Conservation (phyloP, 2,797 vertebrate species). For the Tachyglossus aculeatus region DNA sequence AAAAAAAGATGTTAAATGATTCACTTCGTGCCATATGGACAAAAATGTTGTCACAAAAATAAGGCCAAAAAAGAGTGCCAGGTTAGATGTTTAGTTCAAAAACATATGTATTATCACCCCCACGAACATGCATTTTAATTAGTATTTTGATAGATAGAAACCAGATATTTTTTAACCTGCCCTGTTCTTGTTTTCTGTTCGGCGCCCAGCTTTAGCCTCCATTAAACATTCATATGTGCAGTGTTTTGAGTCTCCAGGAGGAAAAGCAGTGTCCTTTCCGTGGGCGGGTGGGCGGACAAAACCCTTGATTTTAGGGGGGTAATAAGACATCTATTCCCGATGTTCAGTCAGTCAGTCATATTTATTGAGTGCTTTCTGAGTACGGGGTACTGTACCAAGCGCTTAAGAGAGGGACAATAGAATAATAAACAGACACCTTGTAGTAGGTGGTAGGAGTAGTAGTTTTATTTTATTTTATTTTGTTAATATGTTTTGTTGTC, state of each 20-base stretch:
- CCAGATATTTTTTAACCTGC: conserved; percentile 72
- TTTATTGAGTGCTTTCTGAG: too few species aligned
- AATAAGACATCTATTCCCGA: conserved; percentile 65
- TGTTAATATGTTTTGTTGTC: too few species aligned
- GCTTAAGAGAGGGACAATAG: too few species aligned
- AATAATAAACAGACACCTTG: too few species aligned
- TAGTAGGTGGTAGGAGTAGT: too few species aligned
- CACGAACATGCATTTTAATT: conserved; percentile 73
- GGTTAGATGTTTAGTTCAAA: conserved; percentile 79
- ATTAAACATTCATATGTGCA: conserved; percentile 64
- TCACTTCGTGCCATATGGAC: conserved; percentile 80
- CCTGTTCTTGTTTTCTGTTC: conserved; percentile 62
- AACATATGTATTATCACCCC: conserved; percentile 76
- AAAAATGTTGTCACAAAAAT: conserved; percentile 79
- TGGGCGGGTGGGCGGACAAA: conserved; percentile 74
- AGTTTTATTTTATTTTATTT: too few species aligned
- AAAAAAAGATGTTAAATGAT: conserved; percentile 79
- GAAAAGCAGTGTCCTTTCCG: conserved; percentile 69
- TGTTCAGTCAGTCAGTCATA: too few species aligned
- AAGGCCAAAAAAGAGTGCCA: conserved; percentile 79
- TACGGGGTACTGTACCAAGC: too few species aligned
- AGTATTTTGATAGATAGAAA: conserved; percentile 67
- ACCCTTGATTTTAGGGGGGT: conserved; percentile 62
- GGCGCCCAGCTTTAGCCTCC: conserved; percentile 49
- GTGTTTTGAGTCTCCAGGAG: conserved; percentile 59